Evolutionary conservation across 2,113 vertebrate species (phyloP).

Genomic region (Proteles cristata): DNA sequence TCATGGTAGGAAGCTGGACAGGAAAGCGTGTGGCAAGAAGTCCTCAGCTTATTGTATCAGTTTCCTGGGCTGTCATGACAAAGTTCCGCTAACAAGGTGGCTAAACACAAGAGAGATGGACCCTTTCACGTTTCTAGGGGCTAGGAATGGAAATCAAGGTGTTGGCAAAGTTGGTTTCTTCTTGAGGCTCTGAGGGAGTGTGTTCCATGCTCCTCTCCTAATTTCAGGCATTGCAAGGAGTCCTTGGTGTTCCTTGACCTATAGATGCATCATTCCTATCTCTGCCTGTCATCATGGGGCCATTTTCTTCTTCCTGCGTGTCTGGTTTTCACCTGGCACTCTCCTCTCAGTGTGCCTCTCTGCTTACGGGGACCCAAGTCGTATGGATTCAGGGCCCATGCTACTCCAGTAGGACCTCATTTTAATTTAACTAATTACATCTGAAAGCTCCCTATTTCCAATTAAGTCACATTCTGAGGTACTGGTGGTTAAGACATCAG

Average conservation of each 20-base stretch:
- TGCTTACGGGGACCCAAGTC: not conserved
- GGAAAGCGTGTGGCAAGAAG: not conserved
- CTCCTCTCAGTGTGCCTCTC: not conserved
- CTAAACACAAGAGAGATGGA: not conserved
- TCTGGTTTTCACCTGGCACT: not conserved
- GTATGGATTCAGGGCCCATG: not conserved
- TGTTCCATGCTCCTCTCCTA: not conserved
- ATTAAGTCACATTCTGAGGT: not conserved
- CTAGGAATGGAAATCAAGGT: not conserved
- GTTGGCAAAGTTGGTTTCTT: not conserved
- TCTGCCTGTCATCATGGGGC: not conserved
- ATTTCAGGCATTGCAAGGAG: not conserved
- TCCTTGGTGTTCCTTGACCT: not conserved
- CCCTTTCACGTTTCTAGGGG: not conserved
- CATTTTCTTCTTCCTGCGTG: not conserved
- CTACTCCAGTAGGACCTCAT: not conserved
- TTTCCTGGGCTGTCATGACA: not conserved
- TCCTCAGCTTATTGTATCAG: not conserved
- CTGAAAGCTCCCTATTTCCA: not conserved
- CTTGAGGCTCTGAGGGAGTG: not conserved
- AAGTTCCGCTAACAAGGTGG: not conserved
- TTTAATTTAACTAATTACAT: slow-evolving; percentile 15
- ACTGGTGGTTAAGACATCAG: not conserved
- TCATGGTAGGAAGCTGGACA: not conserved
- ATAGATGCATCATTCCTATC: not conserved